Evolutionary conservation across 2,113 vertebrate species (phyloP), one percentile per base, ranked within the genome.

Genomic region (Gnathonemus echidnorhynchus): DNA sequence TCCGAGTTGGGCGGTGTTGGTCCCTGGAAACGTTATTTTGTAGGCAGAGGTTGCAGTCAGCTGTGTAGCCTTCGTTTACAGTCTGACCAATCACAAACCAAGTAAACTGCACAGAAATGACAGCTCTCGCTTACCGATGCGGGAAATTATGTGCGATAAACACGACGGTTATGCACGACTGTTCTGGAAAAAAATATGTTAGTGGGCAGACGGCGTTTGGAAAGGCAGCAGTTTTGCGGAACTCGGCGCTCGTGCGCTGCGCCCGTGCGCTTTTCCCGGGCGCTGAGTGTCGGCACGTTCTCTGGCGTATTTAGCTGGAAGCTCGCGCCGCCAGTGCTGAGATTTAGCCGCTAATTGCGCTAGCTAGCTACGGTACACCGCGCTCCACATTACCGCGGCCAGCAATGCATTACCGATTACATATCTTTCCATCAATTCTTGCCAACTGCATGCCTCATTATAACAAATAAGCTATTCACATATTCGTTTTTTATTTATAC

Each of bases 331-430:
- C 52, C 87, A 45, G 52, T 9, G 53, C 17, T 19, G 87, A 62
- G 87, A 58, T 66, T 88, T 45, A 31, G 56, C 87, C 31, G 52
- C 35, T 88, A 88, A 88, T 62, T 88, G 13, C 87, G 87, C 87
- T 66, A 88, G n/a, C 48, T 48, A 52, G 49, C 53, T 58, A 39
- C 19, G 52, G 53, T 35, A 58, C 35, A 45, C 5, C 24, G 86
- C 86, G 46, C 86, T 8, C 11, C 19, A 45, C 87, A 10, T 10
- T 45, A n/a, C 21, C 17, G 21, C 48, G 27, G 87, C 52, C 53
- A 21, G 52, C 21, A 11, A 24, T 45, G 17, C 45, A 31, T 19
- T 3, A 42, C 7, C 49, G 27, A 17, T 13, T 39, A 39, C 35
- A 7, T n/a, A 87, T 87, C 24, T 87, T 53, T 53, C 21, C n/a